These are phyloP conservation scores for Micropterix aruncella DNA, from an alignment of 2,888 invertebrate species.

Conservation along the genomic window DNA sequence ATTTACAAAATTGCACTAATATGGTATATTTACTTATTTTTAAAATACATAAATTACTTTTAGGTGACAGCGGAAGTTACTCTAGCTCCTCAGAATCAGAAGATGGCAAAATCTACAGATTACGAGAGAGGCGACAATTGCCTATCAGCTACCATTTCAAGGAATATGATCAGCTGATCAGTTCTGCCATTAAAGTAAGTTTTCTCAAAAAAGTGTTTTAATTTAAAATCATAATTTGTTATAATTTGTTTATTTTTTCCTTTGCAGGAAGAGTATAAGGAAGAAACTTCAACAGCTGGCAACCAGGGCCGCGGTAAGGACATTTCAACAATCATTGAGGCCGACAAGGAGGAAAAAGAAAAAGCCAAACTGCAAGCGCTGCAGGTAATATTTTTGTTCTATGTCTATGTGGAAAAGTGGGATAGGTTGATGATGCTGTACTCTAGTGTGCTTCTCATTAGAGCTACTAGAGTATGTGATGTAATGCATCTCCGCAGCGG, in stretches of 20 bases:
- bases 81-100: constrained; percentile 29
- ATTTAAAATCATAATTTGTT: constrained; percentile 7
- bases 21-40: too few species aligned
- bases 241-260: too few species aligned
- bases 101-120: constrained; percentile 65
- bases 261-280: constrained; percentile 54
- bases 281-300: constrained; percentile 62
- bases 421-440: constrained; percentile 6
- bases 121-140: constrained; percentile 66
- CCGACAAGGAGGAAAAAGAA: constrained; percentile 54
- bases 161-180: constrained; percentile 92
- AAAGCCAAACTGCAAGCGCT: constrained; percentile 33
- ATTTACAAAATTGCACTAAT: too few species aligned
- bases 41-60: too few species aligned
- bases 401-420: constrained; percentile 14
- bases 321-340: constrained; percentile 78
- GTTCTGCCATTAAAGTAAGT: constrained; percentile 67
- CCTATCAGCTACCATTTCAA: constrained; percentile 77
- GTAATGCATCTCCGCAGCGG: too few species aligned
- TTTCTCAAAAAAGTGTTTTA: neutral
- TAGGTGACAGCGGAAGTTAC: constrained; percentile 11
- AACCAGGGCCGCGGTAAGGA: constrained; percentile 81
- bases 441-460: neutral
- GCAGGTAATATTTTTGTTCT: constrained; percentile 17
- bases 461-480: neutral